phyloP scores from a whole-genome alignment of 1,140 invertebrate genomes.

The Hylaeus volcanicus region DNA sequence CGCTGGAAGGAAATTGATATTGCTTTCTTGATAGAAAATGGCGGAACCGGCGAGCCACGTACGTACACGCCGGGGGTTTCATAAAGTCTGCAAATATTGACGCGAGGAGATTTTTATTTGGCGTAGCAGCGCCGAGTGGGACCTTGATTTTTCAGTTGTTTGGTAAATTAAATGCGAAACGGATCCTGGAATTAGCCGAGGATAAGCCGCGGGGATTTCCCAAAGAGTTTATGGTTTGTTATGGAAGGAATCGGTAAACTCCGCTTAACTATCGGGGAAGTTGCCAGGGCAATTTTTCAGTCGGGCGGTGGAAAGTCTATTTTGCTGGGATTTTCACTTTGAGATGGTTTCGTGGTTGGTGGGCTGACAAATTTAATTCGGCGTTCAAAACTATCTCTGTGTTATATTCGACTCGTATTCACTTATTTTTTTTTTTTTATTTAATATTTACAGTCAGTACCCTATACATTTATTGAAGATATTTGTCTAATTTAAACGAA shows the following conservation, averaged over 20 bases:
- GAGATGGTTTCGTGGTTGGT: no score
- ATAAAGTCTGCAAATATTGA: constrained; percentile 42
- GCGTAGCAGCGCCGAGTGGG: background rate
- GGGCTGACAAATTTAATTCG: no score
- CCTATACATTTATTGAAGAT: no score
- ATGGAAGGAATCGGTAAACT: background rate
- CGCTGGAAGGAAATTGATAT: constrained; percentile 38
- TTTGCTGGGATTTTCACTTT: background rate
- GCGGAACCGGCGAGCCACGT: background rate
- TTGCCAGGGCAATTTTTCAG: no score
- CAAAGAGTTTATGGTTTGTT: background rate
- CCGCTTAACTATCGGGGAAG: background rate
- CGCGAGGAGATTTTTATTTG: constrained; percentile 30
- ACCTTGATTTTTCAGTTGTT: background rate
- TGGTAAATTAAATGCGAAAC: constrained; percentile 26
- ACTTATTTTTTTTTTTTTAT: no score
- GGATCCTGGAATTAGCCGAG: background rate
- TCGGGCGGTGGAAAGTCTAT: no score
- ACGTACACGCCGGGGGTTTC: constrained; percentile 17
- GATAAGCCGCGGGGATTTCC: background rate
- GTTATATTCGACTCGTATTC: no score
- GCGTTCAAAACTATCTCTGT: no score
- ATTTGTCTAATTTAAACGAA: no score
- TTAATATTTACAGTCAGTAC: no score
- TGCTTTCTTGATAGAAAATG: constrained; percentile 31